Conservation (phyloP, 2,113 vertebrate species). For the Rhizomys pruinosus region DNA sequence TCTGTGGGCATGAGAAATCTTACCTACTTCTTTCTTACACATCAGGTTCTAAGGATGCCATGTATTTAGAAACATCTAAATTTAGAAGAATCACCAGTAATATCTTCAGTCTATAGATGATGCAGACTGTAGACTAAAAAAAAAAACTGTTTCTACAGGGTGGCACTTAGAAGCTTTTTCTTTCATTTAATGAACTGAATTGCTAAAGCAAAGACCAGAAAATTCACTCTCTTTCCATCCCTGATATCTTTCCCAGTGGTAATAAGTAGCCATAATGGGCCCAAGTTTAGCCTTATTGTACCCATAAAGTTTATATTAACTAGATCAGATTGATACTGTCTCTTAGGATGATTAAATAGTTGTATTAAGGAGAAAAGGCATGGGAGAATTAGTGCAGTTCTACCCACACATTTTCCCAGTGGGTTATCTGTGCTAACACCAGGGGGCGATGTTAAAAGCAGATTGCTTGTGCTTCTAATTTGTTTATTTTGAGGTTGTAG, state of each 20-base stretch:
- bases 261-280: not conserved
- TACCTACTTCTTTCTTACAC: not conserved
- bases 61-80: not conserved
- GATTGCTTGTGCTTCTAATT: constrained; percentile 59
- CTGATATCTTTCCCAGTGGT: not conserved
- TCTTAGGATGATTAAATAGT: constrained; percentile 46
- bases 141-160: not conserved
- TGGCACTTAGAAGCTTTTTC: not conserved
- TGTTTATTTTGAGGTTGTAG: constrained; percentile 60
- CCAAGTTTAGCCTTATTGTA: not conserved
- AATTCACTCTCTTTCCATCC: not conserved
- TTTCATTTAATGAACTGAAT: not conserved
- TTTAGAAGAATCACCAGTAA: not conserved
- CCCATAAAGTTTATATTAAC: constrained; percentile 30
- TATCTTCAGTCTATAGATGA: not conserved
- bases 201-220: not conserved
- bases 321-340: constrained; percentile 17
- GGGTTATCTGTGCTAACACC: constrained; percentile 48
- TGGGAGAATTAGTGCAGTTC: not conserved
- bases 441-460: constrained; percentile 64
- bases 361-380: constrained; percentile 39
- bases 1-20: not conserved
- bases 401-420: constrained; percentile 27
- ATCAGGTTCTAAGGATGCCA: not conserved
- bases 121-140: not conserved